These are phyloP conservation scores for Campopleginae sp. DNA, from an alignment of 2,888 invertebrate species.

Conservation along the genomic window DNA sequence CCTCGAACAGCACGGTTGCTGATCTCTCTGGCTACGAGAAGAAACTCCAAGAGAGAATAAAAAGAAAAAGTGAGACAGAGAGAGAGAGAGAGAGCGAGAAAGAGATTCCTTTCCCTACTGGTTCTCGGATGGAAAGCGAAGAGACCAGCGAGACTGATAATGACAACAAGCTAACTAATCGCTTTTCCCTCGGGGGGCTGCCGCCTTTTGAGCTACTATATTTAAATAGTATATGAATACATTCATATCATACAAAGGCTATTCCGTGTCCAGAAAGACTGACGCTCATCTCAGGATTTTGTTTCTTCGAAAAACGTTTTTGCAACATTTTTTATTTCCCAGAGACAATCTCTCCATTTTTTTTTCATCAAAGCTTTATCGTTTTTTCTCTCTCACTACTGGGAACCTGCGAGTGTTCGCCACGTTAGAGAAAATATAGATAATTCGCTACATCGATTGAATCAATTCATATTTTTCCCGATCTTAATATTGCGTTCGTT, in stretches of 20 bases:
- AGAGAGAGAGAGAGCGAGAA: constrained; percentile 42
- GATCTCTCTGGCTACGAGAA: constrained; percentile 55
- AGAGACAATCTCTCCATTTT: neutral
- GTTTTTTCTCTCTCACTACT: too few relatives aligned
- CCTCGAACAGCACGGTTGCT: constrained; percentile 31
- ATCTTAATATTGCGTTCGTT: neutral
- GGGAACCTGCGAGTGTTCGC: too few relatives aligned
- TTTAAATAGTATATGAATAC: neutral
- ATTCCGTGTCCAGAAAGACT: neutral
- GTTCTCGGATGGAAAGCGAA: constrained; percentile 44
- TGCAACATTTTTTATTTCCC: neutral
- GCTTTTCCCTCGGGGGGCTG: constrained; percentile 57
- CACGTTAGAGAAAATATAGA: too few relatives aligned
- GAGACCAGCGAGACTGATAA: constrained; percentile 42
- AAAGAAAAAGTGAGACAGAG: constrained; percentile 34
- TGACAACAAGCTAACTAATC: constrained; percentile 63
- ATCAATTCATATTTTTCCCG: neutral
- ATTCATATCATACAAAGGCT: neutral
- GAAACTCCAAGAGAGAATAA: constrained; percentile 43
- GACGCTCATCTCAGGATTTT: neutral
- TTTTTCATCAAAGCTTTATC: neutral
- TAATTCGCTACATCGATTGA: neutral
- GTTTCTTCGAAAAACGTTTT: neutral
- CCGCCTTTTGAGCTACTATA: constrained; percentile 51
- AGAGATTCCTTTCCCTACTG: constrained; percentile 65